Base-by-base conservation (phyloP, 2,113 vertebrate species). In the Petromus typicus region DNA sequence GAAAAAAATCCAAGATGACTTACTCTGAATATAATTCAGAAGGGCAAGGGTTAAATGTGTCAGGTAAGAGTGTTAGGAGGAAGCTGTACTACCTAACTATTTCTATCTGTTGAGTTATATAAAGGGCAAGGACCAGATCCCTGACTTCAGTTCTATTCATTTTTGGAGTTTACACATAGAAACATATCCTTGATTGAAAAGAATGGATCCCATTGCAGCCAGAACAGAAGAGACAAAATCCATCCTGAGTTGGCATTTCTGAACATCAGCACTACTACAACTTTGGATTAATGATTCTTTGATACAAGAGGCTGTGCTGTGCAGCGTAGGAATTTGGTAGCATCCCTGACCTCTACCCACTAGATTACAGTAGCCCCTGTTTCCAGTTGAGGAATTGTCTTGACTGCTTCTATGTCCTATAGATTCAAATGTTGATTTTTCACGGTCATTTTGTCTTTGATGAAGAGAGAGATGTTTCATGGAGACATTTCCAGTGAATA, bases 91-190 rank as follows among this genome's bases (percentile, higher is more conserved):
- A 30, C 1, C 0, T 12, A 64, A 17, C 9, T 78, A 27, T 67
- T 54, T 88, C 86, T 80, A 34, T 61, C 79, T 85, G 27, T 10
- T 75, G 67, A 91, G 10, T 95, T 95, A 86, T 12, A 23, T 30
- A 25, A 86, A 20, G 25, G 2, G 3, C 37, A 94, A 63, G 51
- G 32, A 43, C 43, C 56, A 8, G 30, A 7, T 23, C 4, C 12
- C 23, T 89, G 18, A 69, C 34, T 81, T 89, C 57, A 92, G 32
- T 84, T 64, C 45, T 76, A 34, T 51, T 11, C n/a, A 32, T n/a
- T 7, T 12, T 40, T 76, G 54, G 64, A 67, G n/a, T 91, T 89
- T 83, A 82, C 40, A 64, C 48, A 82, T 54, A 67, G 40, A 73
- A 40, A 54, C 64, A 75, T 1, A 34, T 45, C 7, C 0, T 37